Evolutionary conservation across 2,888 invertebrate species (phyloP).

Genomic region (Cheilosia vulpina): DNA sequence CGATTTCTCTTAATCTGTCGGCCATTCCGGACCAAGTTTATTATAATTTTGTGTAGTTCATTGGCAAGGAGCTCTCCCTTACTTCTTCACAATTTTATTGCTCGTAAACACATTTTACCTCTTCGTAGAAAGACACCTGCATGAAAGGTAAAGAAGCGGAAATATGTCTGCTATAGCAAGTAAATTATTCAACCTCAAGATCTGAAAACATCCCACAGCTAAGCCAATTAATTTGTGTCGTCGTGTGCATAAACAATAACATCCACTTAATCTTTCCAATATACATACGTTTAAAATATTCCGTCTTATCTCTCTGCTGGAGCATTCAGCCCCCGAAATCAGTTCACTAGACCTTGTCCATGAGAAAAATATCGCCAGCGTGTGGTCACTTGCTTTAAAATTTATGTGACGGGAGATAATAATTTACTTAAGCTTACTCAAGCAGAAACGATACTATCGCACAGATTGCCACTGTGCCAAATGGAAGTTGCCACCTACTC

Average conservation of each 20-base stretch:
- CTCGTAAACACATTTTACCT: no score
- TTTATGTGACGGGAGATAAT: conserved; percentile 68
- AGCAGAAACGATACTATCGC: conserved; percentile 55
- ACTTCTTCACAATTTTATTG: no score
- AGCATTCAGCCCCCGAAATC: conserved; percentile 23
- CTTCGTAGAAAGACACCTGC: no score
- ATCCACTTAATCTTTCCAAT: conserved; percentile 54
- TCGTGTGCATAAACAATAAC: conserved; percentile 19
- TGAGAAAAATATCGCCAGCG: conserved; percentile 46
- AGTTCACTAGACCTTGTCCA: conserved; percentile 38
- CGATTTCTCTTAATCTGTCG: no score
- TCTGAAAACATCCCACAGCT: background rate
- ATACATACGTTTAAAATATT: conserved; percentile 37
- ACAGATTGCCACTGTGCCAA: conserved; percentile 50
- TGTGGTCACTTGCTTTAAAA: conserved; percentile 65
- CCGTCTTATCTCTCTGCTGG: conserved; percentile 8
- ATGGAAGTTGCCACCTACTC: conserved; percentile 10
- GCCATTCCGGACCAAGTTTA: no score
- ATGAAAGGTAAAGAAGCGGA: no score
- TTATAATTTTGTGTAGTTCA: no score
- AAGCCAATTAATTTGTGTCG: conserved; percentile 8
- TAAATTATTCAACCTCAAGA: no score
- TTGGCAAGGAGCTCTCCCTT: no score
- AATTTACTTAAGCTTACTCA: conserved; percentile 64
- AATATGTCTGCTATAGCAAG: no score